phyloP scores from a whole-genome alignment of 2,888 invertebrate species.

The Acanthopleura granulata region DNA sequence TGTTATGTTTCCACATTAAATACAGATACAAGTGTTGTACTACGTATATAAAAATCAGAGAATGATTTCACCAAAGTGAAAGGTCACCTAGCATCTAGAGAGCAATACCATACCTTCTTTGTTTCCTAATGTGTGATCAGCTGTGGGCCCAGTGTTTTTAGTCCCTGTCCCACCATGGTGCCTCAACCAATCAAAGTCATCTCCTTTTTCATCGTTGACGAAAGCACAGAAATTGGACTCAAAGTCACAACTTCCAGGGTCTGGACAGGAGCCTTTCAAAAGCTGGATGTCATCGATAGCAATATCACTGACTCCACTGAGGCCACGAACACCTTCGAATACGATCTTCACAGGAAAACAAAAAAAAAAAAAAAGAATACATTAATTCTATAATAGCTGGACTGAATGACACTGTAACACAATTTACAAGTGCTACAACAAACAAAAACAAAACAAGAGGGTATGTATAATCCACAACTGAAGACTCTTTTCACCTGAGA shows the following conservation, averaged over 20 bases:
- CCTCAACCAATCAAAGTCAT: constrained; percentile 62
- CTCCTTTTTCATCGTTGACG: constrained; percentile 42
- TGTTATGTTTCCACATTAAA: too few relatives aligned
- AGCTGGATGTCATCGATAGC: neutral
- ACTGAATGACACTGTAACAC: too few relatives aligned
- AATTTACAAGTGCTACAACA: too few relatives aligned
- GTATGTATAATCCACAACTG: too few relatives aligned
- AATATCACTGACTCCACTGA: neutral
- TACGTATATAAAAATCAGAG: too few relatives aligned
- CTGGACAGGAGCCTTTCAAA: neutral
- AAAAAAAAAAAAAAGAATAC: too few relatives aligned
- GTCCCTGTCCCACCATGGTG: constrained; percentile 46
- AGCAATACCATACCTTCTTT: constrained; percentile 32
- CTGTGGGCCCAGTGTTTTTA: constrained; percentile 44
- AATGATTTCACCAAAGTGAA: too few relatives aligned
- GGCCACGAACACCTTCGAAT: constrained; percentile 6
- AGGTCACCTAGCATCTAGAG: too few relatives aligned
- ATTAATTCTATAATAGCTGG: too few relatives aligned
- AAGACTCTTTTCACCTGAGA: too few relatives aligned
- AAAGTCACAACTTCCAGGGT: constrained; percentile 59
- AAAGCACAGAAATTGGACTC: constrained; percentile 58
- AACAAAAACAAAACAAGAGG: too few relatives aligned
- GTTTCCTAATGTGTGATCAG: constrained; percentile 56
- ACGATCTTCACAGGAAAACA: neutral
- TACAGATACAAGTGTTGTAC: too few relatives aligned